These are phyloP conservation scores for Ooceraea biroi DNA, from an alignment of 1,140 invertebrate genomes.

Conservation along the genomic window DNA sequence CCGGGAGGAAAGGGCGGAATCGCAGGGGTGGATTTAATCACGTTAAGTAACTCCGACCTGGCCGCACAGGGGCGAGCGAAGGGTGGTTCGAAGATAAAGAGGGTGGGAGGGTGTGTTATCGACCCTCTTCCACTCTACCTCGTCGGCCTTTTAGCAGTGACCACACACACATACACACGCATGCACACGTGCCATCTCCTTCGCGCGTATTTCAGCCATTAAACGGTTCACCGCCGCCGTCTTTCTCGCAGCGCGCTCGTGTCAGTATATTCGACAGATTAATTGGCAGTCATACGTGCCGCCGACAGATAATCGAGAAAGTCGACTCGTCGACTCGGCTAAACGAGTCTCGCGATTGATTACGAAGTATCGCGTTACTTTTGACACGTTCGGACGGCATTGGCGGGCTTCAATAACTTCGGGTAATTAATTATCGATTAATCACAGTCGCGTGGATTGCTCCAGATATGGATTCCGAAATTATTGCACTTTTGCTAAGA, in stretches of 20 bases:
- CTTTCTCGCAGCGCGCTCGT: slow-evolving; percentile 16
- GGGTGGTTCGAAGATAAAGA: slow-evolving; percentile 67
- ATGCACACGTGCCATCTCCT: background rate
- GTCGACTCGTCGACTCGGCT: slow-evolving; percentile 24
- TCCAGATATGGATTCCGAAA: background rate
- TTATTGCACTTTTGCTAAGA: background rate
- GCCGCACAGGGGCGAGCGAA: slow-evolving; percentile 60
- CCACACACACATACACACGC: slow-evolving; percentile 30
- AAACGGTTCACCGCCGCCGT: slow-evolving; percentile 28
- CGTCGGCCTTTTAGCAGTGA: slow-evolving; percentile 52
- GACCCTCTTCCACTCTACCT: slow-evolving; percentile 70
- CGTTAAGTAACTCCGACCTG: slow-evolving; percentile 74
- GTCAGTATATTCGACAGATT: slow-evolving; percentile 43
- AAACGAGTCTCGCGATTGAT: slow-evolving; percentile 53
- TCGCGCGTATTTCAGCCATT: slow-evolving; percentile 40
- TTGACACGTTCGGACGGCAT: background rate
- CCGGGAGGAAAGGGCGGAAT: background rate
- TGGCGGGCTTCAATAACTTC: slow-evolving; percentile 17
- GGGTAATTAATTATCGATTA: slow-evolving; percentile 53
- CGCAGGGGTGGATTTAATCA: slow-evolving; percentile 71
- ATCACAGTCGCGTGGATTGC: slow-evolving; percentile 4
- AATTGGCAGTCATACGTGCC: slow-evolving; percentile 39
- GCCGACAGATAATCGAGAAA: slow-evolving; percentile 47
- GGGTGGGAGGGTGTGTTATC: slow-evolving; percentile 66
- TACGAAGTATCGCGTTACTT: slow-evolving; percentile 43